Percentiles rank a stretch among this genome's conserved stretches.
phyloP scores from a whole-genome alignment of 1,140 invertebrate species.

The Cydia amplana region DNA sequence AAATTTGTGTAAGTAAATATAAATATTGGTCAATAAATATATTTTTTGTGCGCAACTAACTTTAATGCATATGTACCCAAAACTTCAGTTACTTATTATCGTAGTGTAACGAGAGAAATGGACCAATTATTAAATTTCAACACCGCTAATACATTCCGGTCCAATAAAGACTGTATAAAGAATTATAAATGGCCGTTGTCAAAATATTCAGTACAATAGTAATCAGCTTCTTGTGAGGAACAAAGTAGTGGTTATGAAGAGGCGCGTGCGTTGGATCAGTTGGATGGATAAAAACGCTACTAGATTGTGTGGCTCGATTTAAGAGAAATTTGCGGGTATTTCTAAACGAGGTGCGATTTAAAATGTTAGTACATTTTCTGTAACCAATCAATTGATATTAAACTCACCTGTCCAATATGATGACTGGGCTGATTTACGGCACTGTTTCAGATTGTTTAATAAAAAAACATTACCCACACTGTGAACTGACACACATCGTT shows the following conservation, averaged over 20 bases:
- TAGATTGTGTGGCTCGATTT: constrained; percentile 55
- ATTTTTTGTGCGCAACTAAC: too few relatives aligned
- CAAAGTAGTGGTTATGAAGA: constrained; percentile 57
- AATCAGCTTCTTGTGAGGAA: constrained; percentile 75
- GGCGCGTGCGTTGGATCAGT: constrained; percentile 58
- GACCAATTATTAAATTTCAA: constrained; percentile 25
- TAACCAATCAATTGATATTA: too few relatives aligned
- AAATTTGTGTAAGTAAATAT: too few relatives aligned
- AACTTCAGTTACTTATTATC: neutral
- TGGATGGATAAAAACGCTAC: constrained; percentile 65
- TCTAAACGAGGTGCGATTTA: neutral
- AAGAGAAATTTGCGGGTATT: constrained; percentile 37
- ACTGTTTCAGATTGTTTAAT: too few relatives aligned
- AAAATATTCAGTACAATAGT: constrained; percentile 75
- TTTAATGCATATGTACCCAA: too few relatives aligned
- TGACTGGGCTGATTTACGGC: too few relatives aligned
- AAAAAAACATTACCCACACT: too few relatives aligned
- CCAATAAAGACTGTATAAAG: constrained; percentile 47
- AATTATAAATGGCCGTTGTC: constrained; percentile 76
- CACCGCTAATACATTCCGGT: constrained; percentile 36
- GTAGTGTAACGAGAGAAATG: neutral
- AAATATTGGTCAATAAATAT: too few relatives aligned
- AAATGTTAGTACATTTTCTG: too few relatives aligned
- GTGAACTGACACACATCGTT: too few relatives aligned
- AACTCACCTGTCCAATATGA: too few relatives aligned